Evolutionary conservation across 2,888 invertebrate species (phyloP).

Genomic region (Phortica okadai): DNA sequence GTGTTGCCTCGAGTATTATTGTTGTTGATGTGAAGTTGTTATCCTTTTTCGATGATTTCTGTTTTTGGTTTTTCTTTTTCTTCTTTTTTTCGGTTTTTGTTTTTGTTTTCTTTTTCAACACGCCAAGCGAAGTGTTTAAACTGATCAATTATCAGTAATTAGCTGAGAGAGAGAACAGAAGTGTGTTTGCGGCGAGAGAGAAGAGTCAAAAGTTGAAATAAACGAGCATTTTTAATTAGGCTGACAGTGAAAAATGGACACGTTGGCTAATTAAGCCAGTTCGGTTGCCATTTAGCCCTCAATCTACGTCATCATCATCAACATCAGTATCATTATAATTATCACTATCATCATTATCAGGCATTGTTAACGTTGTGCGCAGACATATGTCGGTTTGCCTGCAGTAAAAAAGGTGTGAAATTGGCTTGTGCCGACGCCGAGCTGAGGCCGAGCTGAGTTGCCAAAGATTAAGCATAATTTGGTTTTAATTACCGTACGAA

Average conservation of each 20-base stretch:
- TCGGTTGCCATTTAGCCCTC: background rate
- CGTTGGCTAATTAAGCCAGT: background rate
- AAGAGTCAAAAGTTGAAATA: conserved; percentile 14
- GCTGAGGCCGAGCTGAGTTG: background rate
- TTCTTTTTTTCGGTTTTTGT: background rate
- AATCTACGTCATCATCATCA: too few relatives aligned
- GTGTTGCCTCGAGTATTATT: conserved; percentile 6
- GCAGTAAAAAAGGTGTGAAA: conserved; percentile 22
- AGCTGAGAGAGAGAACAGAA: conserved; percentile 5
- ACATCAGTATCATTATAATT: too few relatives aligned
- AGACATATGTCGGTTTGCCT: background rate
- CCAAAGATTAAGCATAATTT: conserved; percentile 26
- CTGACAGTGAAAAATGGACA: conserved; percentile 26
- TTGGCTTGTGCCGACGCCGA: background rate
- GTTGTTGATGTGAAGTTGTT: conserved; percentile 15
- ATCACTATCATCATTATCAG: background rate
- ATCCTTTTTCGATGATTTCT: conserved; percentile 15
- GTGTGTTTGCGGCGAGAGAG: background rate
- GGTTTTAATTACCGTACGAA: background rate
- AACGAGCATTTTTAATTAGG: conserved; percentile 24
- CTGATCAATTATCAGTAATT: conserved; percentile 59
- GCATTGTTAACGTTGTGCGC: background rate
- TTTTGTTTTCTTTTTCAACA: background rate
- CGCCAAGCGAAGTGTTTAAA: conserved; percentile 21
- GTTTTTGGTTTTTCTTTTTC: background rate